These are phyloP conservation scores for Corythornis madagascariensis DNA, from an alignment of 2,113 vertebrate species.

Conservation along the genomic window DNA sequence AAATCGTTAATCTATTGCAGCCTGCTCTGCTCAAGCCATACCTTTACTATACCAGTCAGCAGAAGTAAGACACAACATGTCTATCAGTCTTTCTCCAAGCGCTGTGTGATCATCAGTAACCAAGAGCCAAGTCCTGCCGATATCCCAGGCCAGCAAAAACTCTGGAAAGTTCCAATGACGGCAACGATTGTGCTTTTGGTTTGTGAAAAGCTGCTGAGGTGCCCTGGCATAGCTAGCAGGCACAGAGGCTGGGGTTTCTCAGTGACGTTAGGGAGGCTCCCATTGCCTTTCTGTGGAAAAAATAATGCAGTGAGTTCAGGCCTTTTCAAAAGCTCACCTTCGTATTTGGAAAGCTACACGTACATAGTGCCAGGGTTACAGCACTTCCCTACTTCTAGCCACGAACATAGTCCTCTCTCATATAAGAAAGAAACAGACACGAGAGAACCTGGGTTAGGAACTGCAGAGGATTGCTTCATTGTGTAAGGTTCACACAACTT, in stretches of 20 bases:
- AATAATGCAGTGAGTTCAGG: background rate
- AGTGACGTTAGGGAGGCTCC: background rate
- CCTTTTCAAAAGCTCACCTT: background rate
- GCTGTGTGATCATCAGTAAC: background rate
- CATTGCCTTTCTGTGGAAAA: background rate
- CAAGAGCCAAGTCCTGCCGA: rapidly evolving
- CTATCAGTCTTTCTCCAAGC: background rate
- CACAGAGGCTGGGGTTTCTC: background rate
- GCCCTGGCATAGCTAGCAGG: background rate
- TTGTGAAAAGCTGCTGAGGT: background rate
- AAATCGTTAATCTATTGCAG: conserved; percentile 28
- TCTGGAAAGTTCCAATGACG: background rate
- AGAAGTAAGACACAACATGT: background rate
- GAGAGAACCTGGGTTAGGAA: background rate
- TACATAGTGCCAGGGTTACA: background rate
- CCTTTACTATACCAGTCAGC: background rate
- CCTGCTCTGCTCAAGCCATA: background rate
- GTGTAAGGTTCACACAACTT: background rate
- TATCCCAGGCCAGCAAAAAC: background rate
- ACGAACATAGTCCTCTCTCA: background rate
- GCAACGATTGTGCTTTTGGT: background rate
- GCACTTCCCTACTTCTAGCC: background rate
- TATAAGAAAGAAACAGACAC: background rate
- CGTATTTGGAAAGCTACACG: background rate
- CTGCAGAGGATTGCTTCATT: background rate